Conservation (phyloP, 2,797 vertebrate genomes). For the Sebastiscus albofasciatus region DNA sequence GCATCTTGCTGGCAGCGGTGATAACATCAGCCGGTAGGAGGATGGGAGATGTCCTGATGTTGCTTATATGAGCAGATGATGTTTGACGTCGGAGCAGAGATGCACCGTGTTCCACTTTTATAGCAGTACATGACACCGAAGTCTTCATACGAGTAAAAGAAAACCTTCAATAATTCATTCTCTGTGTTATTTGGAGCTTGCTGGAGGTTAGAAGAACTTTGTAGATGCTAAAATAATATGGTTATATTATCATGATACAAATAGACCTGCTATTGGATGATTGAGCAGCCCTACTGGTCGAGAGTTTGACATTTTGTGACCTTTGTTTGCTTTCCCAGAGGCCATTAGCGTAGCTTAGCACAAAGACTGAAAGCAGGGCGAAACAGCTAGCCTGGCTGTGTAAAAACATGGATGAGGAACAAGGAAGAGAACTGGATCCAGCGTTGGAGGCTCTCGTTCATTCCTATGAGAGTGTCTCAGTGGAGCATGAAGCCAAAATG, state of each 20-base stretch:
- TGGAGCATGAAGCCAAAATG: too few species aligned
- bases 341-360: too few species aligned
- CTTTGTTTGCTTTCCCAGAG: neutral
- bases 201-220: neutral
- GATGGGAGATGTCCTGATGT: neutral
- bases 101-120: neutral
- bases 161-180: neutral
- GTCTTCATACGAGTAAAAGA: neutral
- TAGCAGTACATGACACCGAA: neutral
- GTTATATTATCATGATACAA: too few species aligned
- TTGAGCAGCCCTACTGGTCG: neutral
- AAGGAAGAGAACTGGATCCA: too few species aligned
- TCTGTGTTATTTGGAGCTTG: neutral
- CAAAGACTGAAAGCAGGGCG: too few species aligned
- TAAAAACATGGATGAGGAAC: too few species aligned
- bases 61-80: neutral
- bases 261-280: neutral
- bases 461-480: too few species aligned
- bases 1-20: neutral
- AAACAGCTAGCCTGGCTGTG: too few species aligned
- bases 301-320: neutral
- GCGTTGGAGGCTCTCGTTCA: too few species aligned
- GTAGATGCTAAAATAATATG: neutral
- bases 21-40: neutral
- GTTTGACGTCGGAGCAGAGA: neutral